Conservation (phyloP, 2,113 vertebrate species). For the Calyptomena viridis region DNA sequence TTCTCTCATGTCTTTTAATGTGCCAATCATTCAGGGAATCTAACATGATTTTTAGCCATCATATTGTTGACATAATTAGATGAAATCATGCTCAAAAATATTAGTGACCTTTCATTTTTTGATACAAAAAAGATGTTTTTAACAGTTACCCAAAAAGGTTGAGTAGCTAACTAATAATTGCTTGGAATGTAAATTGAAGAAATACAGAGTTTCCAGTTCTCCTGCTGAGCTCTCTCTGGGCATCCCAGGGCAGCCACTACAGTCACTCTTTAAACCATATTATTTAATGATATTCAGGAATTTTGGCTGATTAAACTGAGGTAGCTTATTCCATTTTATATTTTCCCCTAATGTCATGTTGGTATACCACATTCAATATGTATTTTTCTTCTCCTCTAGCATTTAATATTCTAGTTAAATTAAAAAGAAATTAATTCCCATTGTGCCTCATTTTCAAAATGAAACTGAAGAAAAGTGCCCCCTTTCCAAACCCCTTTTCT, state of each 20-base stretch:
- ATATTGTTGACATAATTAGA: not conserved
- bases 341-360: not conserved
- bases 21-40: not conserved
- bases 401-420: conserved; percentile 53
- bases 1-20: not conserved
- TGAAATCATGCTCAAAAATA: not conserved
- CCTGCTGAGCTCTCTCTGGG: not conserved
- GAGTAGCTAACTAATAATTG: not conserved
- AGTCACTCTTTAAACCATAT: not conserved
- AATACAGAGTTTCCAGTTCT: not conserved
- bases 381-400: not conserved
- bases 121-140: not conserved
- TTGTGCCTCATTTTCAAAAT: conserved; percentile 59
- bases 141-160: not conserved
- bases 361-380: not conserved
- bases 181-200: not conserved
- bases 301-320: not conserved
- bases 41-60: not conserved
- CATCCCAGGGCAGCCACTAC: too few relatives aligned
- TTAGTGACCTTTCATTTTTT: not conserved
- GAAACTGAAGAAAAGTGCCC: conserved; percentile 7
- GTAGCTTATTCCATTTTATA: not conserved
- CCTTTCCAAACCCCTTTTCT: not conserved
- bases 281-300: not conserved
- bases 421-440: conserved; percentile 45